Evolutionary conservation across 2,113 vertebrate genomes (phyloP).

Genomic region (Fulmarus glacialis): DNA sequence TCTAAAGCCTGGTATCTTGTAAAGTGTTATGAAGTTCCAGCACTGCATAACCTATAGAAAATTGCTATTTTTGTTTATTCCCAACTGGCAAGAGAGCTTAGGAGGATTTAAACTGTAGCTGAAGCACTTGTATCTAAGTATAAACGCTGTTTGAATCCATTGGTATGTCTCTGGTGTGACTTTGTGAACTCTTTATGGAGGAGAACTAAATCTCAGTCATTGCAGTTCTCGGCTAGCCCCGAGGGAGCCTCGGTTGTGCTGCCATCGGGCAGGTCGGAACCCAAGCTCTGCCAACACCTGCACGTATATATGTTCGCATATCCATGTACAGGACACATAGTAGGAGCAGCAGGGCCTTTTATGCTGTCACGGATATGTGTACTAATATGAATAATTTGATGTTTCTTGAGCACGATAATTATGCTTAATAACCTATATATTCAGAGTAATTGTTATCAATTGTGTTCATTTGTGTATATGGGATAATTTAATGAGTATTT

Average conservation of each 20-base stretch:
- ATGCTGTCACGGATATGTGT: background rate
- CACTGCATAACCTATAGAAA: background rate
- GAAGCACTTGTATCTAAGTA: background rate
- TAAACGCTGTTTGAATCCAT: background rate
- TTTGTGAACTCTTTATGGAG: background rate
- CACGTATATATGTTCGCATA: background rate
- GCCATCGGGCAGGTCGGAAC: background rate
- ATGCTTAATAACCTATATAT: slow-evolving; percentile 20
- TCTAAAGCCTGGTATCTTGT: background rate
- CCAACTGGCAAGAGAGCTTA: background rate
- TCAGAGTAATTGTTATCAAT: slow-evolving; percentile 15
- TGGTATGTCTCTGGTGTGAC: background rate
- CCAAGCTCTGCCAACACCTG: background rate
- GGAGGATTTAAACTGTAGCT: background rate
- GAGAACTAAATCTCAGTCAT: background rate
- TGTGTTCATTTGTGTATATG: slow-evolving; percentile 23
- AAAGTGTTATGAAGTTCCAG: background rate
- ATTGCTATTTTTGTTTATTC: background rate
- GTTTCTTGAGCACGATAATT: slow-evolving; percentile 26
- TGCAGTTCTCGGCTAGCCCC: background rate
- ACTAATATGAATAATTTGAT: background rate
- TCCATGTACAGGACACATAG: background rate
- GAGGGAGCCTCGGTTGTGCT: fast-evolving
- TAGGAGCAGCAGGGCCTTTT: background rate
- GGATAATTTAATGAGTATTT: slow-evolving; percentile 7